phyloP scores from a whole-genome alignment of 2,888 invertebrate species.

The Andricus quercusramuli region DNA sequence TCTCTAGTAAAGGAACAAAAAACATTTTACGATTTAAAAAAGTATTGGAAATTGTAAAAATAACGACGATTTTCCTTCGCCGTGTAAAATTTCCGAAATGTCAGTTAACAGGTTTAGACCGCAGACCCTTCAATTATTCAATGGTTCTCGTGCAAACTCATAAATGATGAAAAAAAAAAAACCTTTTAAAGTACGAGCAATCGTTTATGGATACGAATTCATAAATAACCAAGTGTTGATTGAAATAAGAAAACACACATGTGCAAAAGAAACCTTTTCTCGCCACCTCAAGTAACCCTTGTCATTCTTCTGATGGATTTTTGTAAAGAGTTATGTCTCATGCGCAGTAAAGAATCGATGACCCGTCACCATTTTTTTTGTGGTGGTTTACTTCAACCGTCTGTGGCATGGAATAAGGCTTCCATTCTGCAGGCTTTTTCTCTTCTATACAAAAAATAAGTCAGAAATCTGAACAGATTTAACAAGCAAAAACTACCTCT shows the following conservation, averaged over 20 bases:
- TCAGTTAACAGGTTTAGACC: no score
- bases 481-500: no score
- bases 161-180: no score
- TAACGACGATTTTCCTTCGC: no score
- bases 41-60: no score
- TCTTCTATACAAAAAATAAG: slow-evolving; percentile 39
- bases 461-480: no score
- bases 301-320: not conserved
- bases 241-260: not conserved
- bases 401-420: slow-evolving; percentile 37
- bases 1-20: no score
- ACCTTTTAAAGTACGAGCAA: not conserved
- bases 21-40: no score
- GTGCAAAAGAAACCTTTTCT: slow-evolving; percentile 36
- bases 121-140: no score
- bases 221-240: not conserved
- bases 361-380: slow-evolving; percentile 44
- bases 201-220: not conserved
- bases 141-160: no score
- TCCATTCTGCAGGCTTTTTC: slow-evolving; percentile 40
- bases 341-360: slow-evolving; percentile 31
- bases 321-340: not conserved
- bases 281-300: not conserved
- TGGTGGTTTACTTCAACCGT: slow-evolving; percentile 54
- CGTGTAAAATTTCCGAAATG: no score